phyloP scores from a whole-genome alignment of 2,113 vertebrate species.

The Tonatia bakeri region DNA sequence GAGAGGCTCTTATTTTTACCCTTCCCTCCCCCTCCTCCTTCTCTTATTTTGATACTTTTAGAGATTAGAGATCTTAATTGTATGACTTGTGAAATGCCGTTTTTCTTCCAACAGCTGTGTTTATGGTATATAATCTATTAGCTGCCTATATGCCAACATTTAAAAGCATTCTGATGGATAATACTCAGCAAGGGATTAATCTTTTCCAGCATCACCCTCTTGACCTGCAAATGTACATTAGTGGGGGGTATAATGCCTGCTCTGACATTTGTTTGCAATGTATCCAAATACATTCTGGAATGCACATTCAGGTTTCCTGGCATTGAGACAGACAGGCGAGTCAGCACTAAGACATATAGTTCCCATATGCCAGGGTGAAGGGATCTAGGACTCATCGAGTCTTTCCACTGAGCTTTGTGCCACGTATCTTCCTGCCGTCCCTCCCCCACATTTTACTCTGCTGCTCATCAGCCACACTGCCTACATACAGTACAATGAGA shows the following conservation, averaged over 20 bases:
- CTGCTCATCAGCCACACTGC: neutral
- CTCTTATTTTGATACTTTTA: slow-evolving; percentile 59
- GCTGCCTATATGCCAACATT: slow-evolving; percentile 71
- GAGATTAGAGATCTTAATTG: slow-evolving; percentile 70
- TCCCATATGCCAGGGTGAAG: slow-evolving; percentile 56
- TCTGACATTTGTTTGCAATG: slow-evolving; percentile 72
- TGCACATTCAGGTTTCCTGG: slow-evolving; percentile 60
- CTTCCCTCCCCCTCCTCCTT: neutral
- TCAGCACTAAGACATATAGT: slow-evolving; percentile 66
- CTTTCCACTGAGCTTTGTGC: slow-evolving; percentile 35
- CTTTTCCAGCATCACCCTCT: slow-evolving; percentile 72
- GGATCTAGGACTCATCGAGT: neutral
- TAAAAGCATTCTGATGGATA: slow-evolving; percentile 73
- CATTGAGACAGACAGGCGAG: slow-evolving; percentile 52
- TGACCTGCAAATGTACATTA: slow-evolving; percentile 77
- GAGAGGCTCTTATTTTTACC: slow-evolving; percentile 24
- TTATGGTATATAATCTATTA: slow-evolving; percentile 76
- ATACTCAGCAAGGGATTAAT: slow-evolving; percentile 77
- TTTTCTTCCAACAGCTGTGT: slow-evolving; percentile 73
- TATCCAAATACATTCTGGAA: slow-evolving; percentile 73
- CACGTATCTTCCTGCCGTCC: neutral
- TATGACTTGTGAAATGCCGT: slow-evolving; percentile 67
- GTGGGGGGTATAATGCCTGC: slow-evolving; percentile 62
- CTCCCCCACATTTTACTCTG: neutral
- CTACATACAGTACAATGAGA: neutral